phyloP scores from a whole-genome alignment of 2,113 vertebrate species.

The Pteruthius melanotis region DNA sequence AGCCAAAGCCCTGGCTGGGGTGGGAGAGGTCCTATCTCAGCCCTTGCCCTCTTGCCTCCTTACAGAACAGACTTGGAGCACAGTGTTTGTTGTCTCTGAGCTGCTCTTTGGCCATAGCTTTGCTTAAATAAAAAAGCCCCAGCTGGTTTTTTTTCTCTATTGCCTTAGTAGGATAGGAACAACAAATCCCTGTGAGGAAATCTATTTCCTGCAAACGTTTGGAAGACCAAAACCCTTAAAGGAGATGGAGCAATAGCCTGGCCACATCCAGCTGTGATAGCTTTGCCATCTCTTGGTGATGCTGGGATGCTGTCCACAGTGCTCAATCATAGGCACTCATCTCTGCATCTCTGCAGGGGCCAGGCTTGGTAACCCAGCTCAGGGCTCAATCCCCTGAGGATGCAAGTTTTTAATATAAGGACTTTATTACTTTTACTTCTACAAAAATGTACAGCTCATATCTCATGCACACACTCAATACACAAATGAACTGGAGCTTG shows the following conservation, averaged over 20 bases:
- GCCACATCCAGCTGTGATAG: background rate
- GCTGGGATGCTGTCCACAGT: background rate
- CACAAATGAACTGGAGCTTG: background rate
- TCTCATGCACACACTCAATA: background rate
- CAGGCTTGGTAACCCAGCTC: background rate
- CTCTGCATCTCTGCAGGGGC: background rate
- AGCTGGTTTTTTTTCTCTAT: background rate
- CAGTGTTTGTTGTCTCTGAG: rapidly evolving
- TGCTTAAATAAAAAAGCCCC: background rate
- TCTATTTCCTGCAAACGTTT: background rate
- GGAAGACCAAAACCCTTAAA: background rate
- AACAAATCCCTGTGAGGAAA: background rate
- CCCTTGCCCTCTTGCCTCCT: background rate
- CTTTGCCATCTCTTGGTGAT: background rate
- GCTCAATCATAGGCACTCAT: rapidly evolving
- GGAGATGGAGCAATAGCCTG: background rate
- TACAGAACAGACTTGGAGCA: background rate
- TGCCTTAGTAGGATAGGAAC: background rate
- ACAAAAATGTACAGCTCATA: background rate
- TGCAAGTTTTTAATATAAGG: background rate
- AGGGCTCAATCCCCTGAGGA: background rate
- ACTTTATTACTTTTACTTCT: background rate
- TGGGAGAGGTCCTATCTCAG: background rate
- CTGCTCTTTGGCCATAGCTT: background rate
- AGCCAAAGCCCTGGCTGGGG: background rate